Evolutionary conservation across 2,888 invertebrate species (phyloP), one percentile per base, ranked within the genome.

Genomic region (Idaea straminata): DNA sequence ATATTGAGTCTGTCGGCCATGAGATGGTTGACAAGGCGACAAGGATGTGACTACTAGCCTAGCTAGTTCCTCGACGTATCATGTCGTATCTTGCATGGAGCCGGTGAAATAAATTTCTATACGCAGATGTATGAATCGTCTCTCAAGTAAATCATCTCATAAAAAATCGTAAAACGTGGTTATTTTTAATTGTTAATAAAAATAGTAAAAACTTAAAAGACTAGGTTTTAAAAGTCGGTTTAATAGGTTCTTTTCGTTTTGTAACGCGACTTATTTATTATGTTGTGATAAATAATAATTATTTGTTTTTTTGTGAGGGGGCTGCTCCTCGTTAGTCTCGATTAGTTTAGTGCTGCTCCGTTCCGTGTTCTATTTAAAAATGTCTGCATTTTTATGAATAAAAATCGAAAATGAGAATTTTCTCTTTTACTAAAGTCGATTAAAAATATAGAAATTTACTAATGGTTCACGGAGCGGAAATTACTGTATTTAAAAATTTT

Each of bases 191-290:
- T 77, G 77, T 81, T 79, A 78, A 84, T 85, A 88, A 89, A 86
- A 87, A 87, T 81, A 81, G 88, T 85, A 88, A 88, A 90, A 88
- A 83, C 81, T 83, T 82, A 83, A 87, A 86, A 85, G 83, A 86
- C 85, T 86, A 83, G 84, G 76, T 84, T 83, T 84, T 85, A 84
- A 25, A 84, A 85, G 86, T 87, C 86, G 83, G 83, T 80, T 83
- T 79, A 75, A 80, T 73, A 66, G 77, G 72, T 79, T 77, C 77
- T 78, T 74, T 75, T 76, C 78, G 25, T 81, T 83, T 87, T 84
- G 80, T 86, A 82, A 80, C 80, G 78, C 77, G 77, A 79, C 81
- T 84, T 86, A 85, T 85, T 85, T 87, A 84, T 87, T 84, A 80
- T 79, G 83, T 84, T 86, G 86, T 84, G 82, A 81, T 84, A 81